Evolutionary conservation across 2,113 vertebrate genomes (phyloP).

Genomic region (Neofelis nebulosa): DNA sequence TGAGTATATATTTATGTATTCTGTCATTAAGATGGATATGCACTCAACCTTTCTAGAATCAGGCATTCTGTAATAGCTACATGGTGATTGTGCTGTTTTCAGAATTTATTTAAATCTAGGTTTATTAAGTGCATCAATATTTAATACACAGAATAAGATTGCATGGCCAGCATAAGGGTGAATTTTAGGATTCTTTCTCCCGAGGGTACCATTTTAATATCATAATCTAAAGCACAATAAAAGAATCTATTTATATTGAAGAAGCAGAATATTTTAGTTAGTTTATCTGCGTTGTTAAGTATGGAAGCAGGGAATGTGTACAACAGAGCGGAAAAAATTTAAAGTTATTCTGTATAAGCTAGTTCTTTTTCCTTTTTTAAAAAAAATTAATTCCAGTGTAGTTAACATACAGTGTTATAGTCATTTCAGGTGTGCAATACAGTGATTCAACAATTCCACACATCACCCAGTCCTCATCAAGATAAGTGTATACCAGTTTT

Average conservation of each 20-base stretch:
- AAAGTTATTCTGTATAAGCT: neutral
- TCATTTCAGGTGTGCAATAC: neutral
- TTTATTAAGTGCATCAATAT: slow-evolving; percentile 9
- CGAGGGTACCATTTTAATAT: slow-evolving; percentile 4
- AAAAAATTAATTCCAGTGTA: neutral
- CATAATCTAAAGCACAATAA: neutral
- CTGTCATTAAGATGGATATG: neutral
- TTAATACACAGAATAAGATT: neutral
- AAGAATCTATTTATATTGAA: slow-evolving; percentile 27
- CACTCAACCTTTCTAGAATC: neutral
- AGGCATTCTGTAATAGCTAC: neutral
- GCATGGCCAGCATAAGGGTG: neutral
- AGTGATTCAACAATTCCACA: neutral
- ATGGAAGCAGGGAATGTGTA: neutral
- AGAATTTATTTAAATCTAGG: slow-evolving; percentile 51
- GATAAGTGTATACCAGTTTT: neutral
- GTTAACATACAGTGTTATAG: neutral
- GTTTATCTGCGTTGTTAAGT: neutral
- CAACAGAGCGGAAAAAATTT: neutral
- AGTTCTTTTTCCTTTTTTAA: neutral
- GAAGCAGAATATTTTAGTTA: slow-evolving; percentile 17
- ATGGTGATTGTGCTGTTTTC: neutral
- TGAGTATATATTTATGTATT: slow-evolving; percentile 31
- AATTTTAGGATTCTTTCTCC: slow-evolving; percentile 28
- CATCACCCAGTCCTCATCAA: neutral